These are phyloP conservation scores for Chionomys nivalis DNA, from an alignment of 2,113 vertebrate species.

Conservation along the genomic window DNA sequence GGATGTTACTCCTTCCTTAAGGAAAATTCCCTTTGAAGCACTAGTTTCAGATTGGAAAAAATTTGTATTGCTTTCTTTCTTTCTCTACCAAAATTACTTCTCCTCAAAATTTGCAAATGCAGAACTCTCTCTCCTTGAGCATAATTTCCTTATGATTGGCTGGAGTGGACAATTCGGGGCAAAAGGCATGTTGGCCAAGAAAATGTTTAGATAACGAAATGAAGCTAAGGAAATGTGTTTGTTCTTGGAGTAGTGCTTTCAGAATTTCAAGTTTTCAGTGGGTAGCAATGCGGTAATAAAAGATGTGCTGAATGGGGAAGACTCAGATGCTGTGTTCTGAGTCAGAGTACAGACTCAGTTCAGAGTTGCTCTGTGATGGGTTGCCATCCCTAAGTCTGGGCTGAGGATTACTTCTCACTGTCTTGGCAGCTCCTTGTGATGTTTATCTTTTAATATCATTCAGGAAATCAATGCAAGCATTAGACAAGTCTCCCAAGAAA, in stretches of 20 bases:
- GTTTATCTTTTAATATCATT: background rate
- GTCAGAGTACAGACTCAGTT: background rate
- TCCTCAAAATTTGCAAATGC: slow-evolving; percentile 16
- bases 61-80: background rate
- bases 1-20: background rate
- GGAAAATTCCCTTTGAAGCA: background rate
- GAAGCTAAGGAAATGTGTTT: background rate
- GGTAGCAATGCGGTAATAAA: background rate
- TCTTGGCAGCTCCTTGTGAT: background rate
- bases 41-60: background rate
- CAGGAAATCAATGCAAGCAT: background rate
- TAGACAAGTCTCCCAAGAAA: slow-evolving; percentile 52
- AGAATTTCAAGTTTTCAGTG: background rate
- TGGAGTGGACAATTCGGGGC: background rate
- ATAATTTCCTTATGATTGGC: background rate
- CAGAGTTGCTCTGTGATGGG: background rate
- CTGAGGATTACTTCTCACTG: background rate
- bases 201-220: background rate
- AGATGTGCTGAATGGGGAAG: background rate
- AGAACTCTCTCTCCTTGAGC: background rate
- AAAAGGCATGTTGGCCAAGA: background rate
- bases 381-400: background rate
- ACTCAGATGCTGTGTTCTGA: background rate
- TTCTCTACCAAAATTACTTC: background rate
- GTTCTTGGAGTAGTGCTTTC: background rate